phyloP scores from a whole-genome alignment of 2,888 invertebrate genomes.

The Alloplasta piceator region DNA sequence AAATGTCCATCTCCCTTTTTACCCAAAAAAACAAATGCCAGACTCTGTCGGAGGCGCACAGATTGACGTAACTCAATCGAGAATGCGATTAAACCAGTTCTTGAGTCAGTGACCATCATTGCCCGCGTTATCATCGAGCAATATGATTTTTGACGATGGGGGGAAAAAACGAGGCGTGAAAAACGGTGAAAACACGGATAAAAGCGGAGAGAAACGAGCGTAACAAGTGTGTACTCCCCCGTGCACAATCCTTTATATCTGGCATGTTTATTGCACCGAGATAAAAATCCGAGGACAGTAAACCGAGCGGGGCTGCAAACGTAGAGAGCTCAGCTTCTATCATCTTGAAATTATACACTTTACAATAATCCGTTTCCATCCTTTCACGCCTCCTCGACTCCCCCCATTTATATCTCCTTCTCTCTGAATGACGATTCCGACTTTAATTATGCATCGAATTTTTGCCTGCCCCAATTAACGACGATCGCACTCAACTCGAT shows the following conservation, averaged over 20 bases:
- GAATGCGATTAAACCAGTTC: too few relatives aligned
- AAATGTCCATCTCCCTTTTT: not conserved
- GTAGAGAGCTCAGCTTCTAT: slow-evolving; percentile 45
- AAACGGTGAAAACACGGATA: slow-evolving; percentile 15
- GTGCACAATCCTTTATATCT: slow-evolving; percentile 58
- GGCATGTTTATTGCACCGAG: slow-evolving; percentile 63
- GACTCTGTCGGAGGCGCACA: too few relatives aligned
- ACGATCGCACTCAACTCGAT: slow-evolving; percentile 11
- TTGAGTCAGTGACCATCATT: too few relatives aligned
- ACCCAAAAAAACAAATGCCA: not conserved
- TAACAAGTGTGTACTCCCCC: slow-evolving; percentile 57
- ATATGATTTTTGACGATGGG: slow-evolving; percentile 20
- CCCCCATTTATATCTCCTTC: not conserved
- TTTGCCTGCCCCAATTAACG: slow-evolving; percentile 3
- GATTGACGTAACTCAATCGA: too few relatives aligned
- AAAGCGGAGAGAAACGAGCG: slow-evolving; percentile 39
- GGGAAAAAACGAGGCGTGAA: slow-evolving; percentile 19
- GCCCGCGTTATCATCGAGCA: not conserved
- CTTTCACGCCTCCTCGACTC: slow-evolving; percentile 30
- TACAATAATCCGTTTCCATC: slow-evolving; percentile 55
- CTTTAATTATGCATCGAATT: slow-evolving; percentile 48
- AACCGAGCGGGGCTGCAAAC: slow-evolving; percentile 42
- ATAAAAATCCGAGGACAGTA: slow-evolving; percentile 65
- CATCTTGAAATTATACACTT: slow-evolving; percentile 58
- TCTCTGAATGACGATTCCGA: slow-evolving; percentile 1